Base-by-base conservation (phyloP, 2,113 vertebrate species). In the Brachionichthys hirsutus region DNA sequence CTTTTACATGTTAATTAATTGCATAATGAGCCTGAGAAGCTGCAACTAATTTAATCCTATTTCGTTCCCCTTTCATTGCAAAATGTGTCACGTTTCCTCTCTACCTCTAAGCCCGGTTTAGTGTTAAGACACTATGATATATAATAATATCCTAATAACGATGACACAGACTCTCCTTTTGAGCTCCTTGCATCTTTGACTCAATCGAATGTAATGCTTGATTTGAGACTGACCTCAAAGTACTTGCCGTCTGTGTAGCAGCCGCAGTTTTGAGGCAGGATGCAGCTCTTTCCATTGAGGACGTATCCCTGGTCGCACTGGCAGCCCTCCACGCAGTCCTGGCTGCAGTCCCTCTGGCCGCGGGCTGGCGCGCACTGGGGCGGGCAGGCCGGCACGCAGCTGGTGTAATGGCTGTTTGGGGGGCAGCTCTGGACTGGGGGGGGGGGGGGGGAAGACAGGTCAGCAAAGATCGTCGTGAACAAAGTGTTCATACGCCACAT, bases 201-300 rank as follows among this genome's bases (percentile, higher is more conserved):
- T 57, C 36, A 12, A 38, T 19, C 43, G 42, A 19, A 16, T 13
- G 0, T 0, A 2, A 0, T 24, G 20, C 48, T 53, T 41, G 53
- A 65, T 51, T 62, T 15, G 51, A 58, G 20, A 85, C 90, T 8
- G 83, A 97, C 97, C 95, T 99, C 95, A 0, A 95, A 98, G 82
- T 99, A 99, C 78, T 96, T 98, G 68, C 95, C 94, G 0, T 98
- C 96, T 0, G 94, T 91, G 85, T 98, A 98, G 88, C 97, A 99
- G 87, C 97, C 97, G 0, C 97, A 99, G 91, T 91, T 95, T 54
- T 98, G 96, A 5, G 92, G 93, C 46, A 95, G 93, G 77, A 98
- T 95, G 89, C 97, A 99, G 87, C 90, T 94, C 88, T 91, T 95
- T 78, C 96, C 96, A 0, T 99, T 94, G 71, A 97, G 92, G 12